Evolutionary conservation across 1,140 invertebrate species (phyloP).

Genomic region (Pseudomyrmex sp.): DNA sequence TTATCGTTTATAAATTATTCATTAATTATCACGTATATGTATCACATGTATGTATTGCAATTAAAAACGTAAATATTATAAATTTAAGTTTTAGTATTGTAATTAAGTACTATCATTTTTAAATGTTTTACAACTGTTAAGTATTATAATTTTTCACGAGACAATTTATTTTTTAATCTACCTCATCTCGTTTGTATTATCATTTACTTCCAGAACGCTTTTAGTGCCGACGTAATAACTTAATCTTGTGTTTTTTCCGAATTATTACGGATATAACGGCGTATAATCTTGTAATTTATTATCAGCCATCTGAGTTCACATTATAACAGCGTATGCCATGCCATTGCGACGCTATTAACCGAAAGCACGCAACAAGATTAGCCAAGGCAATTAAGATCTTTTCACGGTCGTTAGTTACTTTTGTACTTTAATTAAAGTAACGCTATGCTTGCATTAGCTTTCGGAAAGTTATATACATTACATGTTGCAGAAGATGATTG

Average conservation of each 20-base stretch:
- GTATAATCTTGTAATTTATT: conserved; percentile 48
- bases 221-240: background rate
- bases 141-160: no score
- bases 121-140: no score
- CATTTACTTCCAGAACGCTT: background rate
- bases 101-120: no score
- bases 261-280: conserved; percentile 12
- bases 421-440: conserved; percentile 55
- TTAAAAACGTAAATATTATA: no score
- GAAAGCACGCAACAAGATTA: conserved; percentile 57
- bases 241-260: conserved; percentile 10
- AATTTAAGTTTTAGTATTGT: no score
- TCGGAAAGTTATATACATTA: background rate
- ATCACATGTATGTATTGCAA: no score
- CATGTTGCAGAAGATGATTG: background rate
- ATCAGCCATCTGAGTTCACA: conserved; percentile 44
- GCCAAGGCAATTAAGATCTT: conserved; percentile 51
- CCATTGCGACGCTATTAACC: conserved; percentile 38
- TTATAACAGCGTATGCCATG: conserved; percentile 37
- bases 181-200: background rate
- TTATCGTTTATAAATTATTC: no score
- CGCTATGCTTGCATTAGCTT: conserved; percentile 9
- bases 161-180: no score
- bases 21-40: no score
- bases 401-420: conserved; percentile 56